Evolutionary conservation across 1,140 invertebrate genomes (phyloP).

Genomic region (Plutomurus gul): DNA sequence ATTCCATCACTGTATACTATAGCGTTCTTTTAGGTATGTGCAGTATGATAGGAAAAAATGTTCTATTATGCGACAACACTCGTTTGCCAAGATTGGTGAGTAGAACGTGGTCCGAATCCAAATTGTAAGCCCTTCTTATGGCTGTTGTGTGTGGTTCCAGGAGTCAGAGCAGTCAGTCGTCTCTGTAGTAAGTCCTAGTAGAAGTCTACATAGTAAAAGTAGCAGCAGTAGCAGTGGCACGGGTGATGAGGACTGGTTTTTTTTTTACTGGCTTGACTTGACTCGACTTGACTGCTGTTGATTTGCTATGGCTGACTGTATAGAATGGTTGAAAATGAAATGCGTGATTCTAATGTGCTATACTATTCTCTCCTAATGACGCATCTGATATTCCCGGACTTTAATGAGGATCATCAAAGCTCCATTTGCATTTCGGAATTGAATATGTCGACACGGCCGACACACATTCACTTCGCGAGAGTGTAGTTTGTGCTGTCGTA

Average conservation of each 20-base stretch:
- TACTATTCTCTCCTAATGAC: conserved; percentile 30
- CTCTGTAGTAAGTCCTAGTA: too few species aligned
- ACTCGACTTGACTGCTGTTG: not conserved
- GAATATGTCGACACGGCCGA: conserved; percentile 1
- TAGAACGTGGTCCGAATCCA: conserved; percentile 9
- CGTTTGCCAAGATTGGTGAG: conserved; percentile 17
- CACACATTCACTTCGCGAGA: not conserved
- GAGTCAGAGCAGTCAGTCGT: too few species aligned
- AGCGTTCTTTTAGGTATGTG: too few species aligned
- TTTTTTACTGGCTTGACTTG: not conserved
- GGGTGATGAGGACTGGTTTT: not conserved
- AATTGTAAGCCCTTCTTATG: not conserved
- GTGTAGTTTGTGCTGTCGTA: too few species aligned
- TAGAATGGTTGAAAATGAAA: not conserved
- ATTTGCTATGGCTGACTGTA: not conserved
- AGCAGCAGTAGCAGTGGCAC: not conserved
- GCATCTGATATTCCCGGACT: conserved; percentile 38
- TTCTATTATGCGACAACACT: conserved; percentile 13
- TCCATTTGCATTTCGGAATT: conserved; percentile 37
- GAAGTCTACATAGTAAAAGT: too few species aligned
- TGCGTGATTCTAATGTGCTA: conserved; percentile 19
- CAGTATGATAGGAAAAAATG: not conserved
- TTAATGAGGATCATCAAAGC: conserved; percentile 47
- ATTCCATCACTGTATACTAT: too few species aligned
- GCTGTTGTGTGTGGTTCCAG: not conserved